Conservation (phyloP, 2,113 vertebrate genomes). For the Capricornis sumatraensis region DNA sequence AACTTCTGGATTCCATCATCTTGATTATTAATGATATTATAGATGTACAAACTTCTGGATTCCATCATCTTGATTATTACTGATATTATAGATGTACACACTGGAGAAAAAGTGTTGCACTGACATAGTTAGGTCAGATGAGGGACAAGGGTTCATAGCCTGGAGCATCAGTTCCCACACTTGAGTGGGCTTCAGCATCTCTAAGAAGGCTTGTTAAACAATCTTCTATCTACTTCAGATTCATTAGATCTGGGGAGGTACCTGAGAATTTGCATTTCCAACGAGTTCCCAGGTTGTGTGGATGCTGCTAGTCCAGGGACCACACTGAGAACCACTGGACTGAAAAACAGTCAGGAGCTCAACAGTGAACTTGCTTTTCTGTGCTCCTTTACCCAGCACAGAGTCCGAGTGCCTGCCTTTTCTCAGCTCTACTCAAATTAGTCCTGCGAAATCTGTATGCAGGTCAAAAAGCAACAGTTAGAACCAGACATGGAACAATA, state of each 20-base stretch:
- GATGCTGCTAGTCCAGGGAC: background rate
- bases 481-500: background rate
- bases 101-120: background rate
- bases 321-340: background rate
- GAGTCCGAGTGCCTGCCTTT: background rate
- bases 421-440: background rate
- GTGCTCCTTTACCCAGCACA: background rate
- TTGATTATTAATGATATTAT: conserved; percentile 1
- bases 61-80: background rate
- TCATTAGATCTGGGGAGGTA: background rate
- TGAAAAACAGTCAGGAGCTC: background rate
- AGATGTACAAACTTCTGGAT: no score
- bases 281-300: background rate
- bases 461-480: background rate
- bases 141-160: background rate
- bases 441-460: background rate
- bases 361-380: background rate
- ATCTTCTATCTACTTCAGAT: background rate
- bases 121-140: background rate
- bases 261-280: background rate
- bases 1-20: background rate
- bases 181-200: background rate
- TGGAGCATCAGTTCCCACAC: background rate
- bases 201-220: background rate
- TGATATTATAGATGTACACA: background rate